These are phyloP conservation scores for Slavum lentiscoides DNA, from an alignment of 2,888 invertebrate species.

Conservation along the genomic window DNA sequence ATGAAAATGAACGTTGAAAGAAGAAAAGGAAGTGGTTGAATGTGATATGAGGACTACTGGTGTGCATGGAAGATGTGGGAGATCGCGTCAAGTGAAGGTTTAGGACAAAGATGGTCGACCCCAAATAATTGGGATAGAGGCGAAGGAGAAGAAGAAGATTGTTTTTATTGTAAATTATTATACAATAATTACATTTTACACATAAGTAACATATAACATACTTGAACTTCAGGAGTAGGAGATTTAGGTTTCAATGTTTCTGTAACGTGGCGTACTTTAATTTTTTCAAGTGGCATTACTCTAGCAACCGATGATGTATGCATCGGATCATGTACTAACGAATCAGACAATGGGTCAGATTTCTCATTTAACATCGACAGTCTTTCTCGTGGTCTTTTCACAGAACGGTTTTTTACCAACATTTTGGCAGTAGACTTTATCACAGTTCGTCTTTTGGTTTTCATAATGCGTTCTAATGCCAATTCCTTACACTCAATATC, in stretches of 20 bases:
- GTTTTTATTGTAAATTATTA: not conserved
- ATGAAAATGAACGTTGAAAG: too few relatives aligned
- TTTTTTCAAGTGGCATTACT: not conserved
- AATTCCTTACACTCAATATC: not conserved
- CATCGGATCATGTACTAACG: not conserved
- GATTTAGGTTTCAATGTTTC: slow-evolving; percentile 3
- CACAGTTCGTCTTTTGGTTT: slow-evolving; percentile 16
- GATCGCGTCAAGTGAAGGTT: too few relatives aligned
- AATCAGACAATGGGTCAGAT: not conserved
- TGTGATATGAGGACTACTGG: too few relatives aligned
- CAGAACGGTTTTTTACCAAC: slow-evolving; percentile 14
- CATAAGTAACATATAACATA: not conserved
- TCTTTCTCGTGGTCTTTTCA: slow-evolving; percentile 14
- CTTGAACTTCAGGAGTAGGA: slow-evolving; percentile 8
- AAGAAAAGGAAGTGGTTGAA: too few relatives aligned
- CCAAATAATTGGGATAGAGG: too few relatives aligned
- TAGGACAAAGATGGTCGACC: too few relatives aligned
- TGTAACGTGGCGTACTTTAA: not conserved
- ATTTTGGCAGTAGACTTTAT: not conserved
- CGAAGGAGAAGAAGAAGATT: not conserved
- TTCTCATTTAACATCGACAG: not conserved
- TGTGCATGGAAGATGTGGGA: too few relatives aligned
- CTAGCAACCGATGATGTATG: not conserved
- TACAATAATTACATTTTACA: slow-evolving; percentile 1
- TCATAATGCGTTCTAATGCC: slow-evolving; percentile 17